Evolutionary conservation across 2,888 invertebrate species (phyloP), one percentile per base, ranked within the genome.

Genomic region (Napeogenes sylphis): DNA sequence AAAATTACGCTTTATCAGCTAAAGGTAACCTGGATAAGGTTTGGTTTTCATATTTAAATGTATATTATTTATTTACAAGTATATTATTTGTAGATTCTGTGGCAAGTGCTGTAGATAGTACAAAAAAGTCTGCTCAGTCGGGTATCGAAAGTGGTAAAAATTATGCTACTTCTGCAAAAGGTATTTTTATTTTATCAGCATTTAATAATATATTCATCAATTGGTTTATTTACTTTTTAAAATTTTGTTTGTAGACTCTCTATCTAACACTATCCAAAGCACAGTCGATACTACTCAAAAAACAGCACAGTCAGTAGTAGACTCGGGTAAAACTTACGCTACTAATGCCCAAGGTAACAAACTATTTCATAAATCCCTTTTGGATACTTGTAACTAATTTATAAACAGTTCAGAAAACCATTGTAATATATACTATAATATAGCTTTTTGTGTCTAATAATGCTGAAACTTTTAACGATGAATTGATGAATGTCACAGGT

Each of bases 361-460:
- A 30, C 10, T 51, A 8, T 51, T 47, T 47, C 8, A 51, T 51
- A 30, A 10, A 30, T 30, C 30, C 35, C 35, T 35, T 51, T 5
- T 51, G 51, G 54, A 30, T 13, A 45, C 38, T 30, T 45, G 21
- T 10, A 42, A 8, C 8, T 58, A 21, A 38, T 45, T 4, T 4
- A 33, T n/a, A 45, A 51, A 55, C 8, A 42, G 3, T 42, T 42
- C 10, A 10, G 12, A 10, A 42, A 8, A 42, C 42, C 5, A 10
- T 42, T 6, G 42, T 42, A 72, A 77, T 55, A 68, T 79, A 21
- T 21, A 21, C 69, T 77, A 78, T 62, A 79, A 72, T 64, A 79
- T 83, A n/a, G 75, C 21, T 82, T 62, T 81, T 83, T 54, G 73
- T 72, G 59, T 80, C 83, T 56, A 84, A 84, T 77, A 79, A 79